Percentiles rank a stretch among this genome's conserved stretches.
These are phyloP conservation scores for Nycticorax nycticorax DNA, from an alignment of 2,113 vertebrate genomes.

Conservation along the genomic window DNA sequence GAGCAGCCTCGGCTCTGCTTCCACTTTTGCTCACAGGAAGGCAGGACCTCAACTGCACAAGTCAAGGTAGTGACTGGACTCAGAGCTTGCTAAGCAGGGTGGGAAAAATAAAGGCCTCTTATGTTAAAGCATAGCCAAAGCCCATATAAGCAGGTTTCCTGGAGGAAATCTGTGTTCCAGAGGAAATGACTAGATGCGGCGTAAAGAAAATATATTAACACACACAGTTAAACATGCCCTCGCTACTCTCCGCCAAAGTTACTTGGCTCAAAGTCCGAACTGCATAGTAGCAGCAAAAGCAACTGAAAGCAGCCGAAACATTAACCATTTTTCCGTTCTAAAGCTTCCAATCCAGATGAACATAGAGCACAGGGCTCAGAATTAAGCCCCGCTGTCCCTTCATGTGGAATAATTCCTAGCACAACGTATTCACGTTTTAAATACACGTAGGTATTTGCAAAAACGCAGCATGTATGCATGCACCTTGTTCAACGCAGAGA, in stretches of 20 bases:
- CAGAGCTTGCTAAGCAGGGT: neutral
- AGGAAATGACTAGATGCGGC: constrained; percentile 6
- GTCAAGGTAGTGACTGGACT: neutral
- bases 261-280: neutral
- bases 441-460: neutral
- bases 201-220: neutral
- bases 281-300: neutral
- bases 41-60: neutral
- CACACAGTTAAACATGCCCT: neutral
- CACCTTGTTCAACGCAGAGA: neutral
- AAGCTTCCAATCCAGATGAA: neutral
- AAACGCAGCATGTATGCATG: neutral
- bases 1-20: neutral
- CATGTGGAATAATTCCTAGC: neutral
- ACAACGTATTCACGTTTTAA: fast-evolving
- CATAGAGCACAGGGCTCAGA: neutral
- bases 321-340: neutral
- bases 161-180: constrained; percentile 15
- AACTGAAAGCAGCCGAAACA: neutral
- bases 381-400: neutral
- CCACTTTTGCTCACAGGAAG: neutral
- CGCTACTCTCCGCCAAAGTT: neutral
- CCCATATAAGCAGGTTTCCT: neutral
- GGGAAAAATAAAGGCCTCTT: constrained; percentile 20
- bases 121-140: neutral